Percentiles rank a stretch among this genome's conserved stretches.
Conservation (phyloP, 2,113 vertebrate species). For the Sprattus sprattus region DNA sequence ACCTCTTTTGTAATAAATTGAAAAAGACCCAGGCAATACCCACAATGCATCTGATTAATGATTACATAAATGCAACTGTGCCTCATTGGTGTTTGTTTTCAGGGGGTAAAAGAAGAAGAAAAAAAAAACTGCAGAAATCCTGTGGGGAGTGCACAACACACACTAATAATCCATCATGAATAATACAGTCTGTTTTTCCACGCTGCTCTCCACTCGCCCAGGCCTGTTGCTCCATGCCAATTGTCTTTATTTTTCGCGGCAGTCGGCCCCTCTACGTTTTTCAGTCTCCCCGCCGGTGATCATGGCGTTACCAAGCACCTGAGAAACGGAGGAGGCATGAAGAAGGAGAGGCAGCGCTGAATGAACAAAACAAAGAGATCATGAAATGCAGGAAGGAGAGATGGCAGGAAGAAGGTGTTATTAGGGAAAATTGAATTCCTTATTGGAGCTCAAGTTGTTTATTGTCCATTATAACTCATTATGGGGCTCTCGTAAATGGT, state of each 20-base stretch:
- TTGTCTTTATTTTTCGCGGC: constrained; percentile 64
- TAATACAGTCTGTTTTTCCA: constrained; percentile 72
- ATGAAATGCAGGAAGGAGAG: constrained; percentile 23
- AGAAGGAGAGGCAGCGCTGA: not conserved
- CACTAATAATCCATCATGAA: constrained; percentile 79
- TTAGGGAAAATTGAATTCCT: not conserved
- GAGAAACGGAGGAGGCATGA: constrained; percentile 67
- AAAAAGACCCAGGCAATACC: not conserved
- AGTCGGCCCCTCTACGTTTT: constrained; percentile 74
- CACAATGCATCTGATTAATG: constrained; percentile 5
- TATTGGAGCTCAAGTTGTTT: not conserved
- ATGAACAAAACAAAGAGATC: constrained; percentile 2
- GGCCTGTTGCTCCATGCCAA: constrained; percentile 63
- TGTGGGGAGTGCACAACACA: constrained; percentile 51
- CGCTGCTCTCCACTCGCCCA: constrained; percentile 56
- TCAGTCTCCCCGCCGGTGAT: constrained; percentile 75
- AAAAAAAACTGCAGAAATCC: not conserved
- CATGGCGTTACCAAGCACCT: constrained; percentile 77
- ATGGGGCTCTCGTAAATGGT: not conserved
- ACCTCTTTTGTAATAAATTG: not conserved
- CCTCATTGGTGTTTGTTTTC: constrained; percentile 14
- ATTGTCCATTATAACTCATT: not conserved
- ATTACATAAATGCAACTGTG: not conserved
- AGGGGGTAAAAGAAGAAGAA: constrained; percentile 25
- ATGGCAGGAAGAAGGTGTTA: not conserved